Evolutionary conservation across 2,888 invertebrate genomes (phyloP), one percentile per base, ranked within the genome.

Genomic region (Tiphia femorata): DNA sequence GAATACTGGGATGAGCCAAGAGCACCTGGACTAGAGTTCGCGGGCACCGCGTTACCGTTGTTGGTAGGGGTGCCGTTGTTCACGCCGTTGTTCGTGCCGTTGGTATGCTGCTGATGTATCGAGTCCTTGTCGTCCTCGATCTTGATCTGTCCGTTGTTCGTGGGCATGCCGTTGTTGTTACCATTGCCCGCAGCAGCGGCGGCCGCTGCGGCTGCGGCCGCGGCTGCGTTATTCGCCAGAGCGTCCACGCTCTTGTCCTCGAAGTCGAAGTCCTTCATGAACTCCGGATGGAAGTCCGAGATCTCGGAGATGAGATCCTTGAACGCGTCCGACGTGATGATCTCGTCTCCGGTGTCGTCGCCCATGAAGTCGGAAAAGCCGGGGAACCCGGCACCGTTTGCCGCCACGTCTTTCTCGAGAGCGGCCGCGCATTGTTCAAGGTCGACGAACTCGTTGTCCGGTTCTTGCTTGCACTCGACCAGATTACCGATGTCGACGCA

Each of bases 281-380:
- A 90, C 79, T 94, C 94, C 3, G 92, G 91, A 83, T 90, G 87
- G 73, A 92, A 91, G 76, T 92, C 93, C 57, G 92, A 92, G 79
- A 95, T 92, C 84, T 95, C 95, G 20, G 92, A 93, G 70, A 95
- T 93, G 76, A 95, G 89, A 82, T 94, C 93, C 83, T 95, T 94
- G 80, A 95, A 92, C 37, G 91, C 90, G 72, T 91, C 91, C 61
- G 92, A 89, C 25, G 88, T 87, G 74, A 89, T 89, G 66, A 92
- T 91, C 77, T 93, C 93, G 75, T 91, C 91, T 68, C 91, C 91
- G 58, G 93, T 91, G 70, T 94, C 94, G 75, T 94, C 94, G 46
- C 92, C 93, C 80, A 94, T 92, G 63, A 94, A 89, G 78, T 93
- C 93, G 23, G 92, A 89, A 72, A 94, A 88, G 8, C 91, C 92